These are phyloP conservation scores for Diarsia mendica DNA, from an alignment of 2,888 invertebrate species.

Conservation along the genomic window DNA sequence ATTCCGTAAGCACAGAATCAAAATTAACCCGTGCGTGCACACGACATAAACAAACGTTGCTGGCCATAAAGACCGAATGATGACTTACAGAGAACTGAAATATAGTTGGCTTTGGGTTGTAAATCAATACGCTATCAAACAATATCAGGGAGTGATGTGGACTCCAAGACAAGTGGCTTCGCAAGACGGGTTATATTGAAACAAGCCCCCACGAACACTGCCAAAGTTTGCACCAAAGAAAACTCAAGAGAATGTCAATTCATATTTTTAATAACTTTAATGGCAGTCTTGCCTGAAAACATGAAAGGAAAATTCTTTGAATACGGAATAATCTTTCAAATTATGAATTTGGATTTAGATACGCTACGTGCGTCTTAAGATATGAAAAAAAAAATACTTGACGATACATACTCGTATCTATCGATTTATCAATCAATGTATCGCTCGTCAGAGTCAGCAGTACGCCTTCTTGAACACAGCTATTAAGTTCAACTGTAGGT, in stretches of 20 bases:
- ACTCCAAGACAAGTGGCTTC: constrained; percentile 43
- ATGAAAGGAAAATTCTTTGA: constrained; percentile 16
- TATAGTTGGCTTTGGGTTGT: constrained; percentile 68
- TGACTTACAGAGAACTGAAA: constrained; percentile 77
- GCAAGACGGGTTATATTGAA: constrained; percentile 39
- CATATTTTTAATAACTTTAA: constrained; percentile 34
- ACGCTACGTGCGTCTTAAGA: constrained; percentile 14
- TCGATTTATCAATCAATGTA: constrained; percentile 9
- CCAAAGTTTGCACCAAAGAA: constrained; percentile 18
- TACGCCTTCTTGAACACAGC: background rate
- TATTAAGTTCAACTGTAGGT: background rate
- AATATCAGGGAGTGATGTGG: constrained; percentile 62
- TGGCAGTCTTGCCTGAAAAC: constrained; percentile 12
- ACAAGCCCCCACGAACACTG: constrained; percentile 26
- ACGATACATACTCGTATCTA: background rate
- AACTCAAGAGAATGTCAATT: constrained; percentile 29
- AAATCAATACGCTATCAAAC: constrained; percentile 78
- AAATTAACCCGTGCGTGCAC: constrained; percentile 72
- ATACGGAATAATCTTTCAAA: constrained; percentile 12
- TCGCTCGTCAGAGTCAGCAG: background rate
- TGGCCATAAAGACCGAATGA: constrained; percentile 79
- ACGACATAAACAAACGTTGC: constrained; percentile 77
- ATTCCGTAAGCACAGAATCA: constrained; percentile 57
- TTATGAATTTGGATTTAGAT: constrained; percentile 15
- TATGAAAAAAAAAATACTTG: constrained; percentile 16